Base-by-base conservation (phyloP, 2,888 invertebrate species). In the Isotomurus palustris region DNA sequence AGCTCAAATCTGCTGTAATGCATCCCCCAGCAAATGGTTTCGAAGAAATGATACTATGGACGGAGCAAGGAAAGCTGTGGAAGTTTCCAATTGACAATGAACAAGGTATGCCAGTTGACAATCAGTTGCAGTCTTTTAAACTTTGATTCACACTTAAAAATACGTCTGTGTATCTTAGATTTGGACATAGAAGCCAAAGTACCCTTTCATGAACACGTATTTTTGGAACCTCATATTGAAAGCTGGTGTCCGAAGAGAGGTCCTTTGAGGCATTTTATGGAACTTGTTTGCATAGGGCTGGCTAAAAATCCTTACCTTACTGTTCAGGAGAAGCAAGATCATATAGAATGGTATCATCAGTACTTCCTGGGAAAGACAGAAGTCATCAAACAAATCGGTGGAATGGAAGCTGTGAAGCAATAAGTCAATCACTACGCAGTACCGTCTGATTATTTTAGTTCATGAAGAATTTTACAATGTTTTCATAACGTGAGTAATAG, bases 21-120 rank as follows among this genome's bases (percentile, higher is more conserved):
- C 86, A 86, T 74, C 85, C 89, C 0, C 91, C 94, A 0, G 75
- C 80, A 8, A 97, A 96, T 78, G 86, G 87, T 72, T 95, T 91
- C 75, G 88, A 97, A 75, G 91, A 97, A 77, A 86, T 94, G 85
- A 87, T 90, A 45, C 74, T 83, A 51, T 95, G 94, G 95, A 97
- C 97, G 0, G 84, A 92, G 54, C 85, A 92, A 75, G 93, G 92
- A 40, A 95, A 93, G 77, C 76, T 96, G 14, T 99, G 97, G 97
- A 84, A 86, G 67, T 99, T 95, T 75, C 99, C 99, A 1, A 92
- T 99, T 62, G 82, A 99, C 75, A 99, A 99, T 79, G 97, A 99
- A 77, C 88, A 91, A 81, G 95, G 91, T 87, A 76, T 28, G 43
- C 14, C 32, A 10, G 8, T 43, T 3, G 55, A 57, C 24, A 21